A percentile compares a stretch with the other conserved stretches of the same genome.
Evolutionary conservation across 1,140 invertebrate genomes (phyloP).

Genomic region (Thalassaphorura encarpata): DNA sequence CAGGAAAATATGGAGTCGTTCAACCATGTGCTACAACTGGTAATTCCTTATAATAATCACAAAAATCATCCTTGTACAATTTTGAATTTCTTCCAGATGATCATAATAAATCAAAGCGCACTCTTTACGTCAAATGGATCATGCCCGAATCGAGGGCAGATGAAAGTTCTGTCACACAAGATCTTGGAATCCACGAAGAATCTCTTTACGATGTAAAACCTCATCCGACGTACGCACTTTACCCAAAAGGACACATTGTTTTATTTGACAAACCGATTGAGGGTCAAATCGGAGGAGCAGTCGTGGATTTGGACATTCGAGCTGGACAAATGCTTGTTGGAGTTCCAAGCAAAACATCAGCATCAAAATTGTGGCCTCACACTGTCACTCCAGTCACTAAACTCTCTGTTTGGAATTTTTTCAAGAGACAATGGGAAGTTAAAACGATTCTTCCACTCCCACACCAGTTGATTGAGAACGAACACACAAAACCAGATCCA

Average conservation of each 20-base stretch:
- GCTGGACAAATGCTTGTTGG: constrained; percentile 16
- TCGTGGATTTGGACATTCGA: constrained; percentile 18
- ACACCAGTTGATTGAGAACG: too few species aligned
- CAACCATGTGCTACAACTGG: too few species aligned
- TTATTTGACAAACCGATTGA: constrained; percentile 10
- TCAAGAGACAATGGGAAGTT: constrained; percentile 16
- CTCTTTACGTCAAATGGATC: constrained; percentile 13
- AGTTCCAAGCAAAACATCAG: neutral
- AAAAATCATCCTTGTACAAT: too few species aligned
- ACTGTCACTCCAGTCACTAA: constrained; percentile 12
- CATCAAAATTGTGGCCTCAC: constrained; percentile 15
- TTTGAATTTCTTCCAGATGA: too few species aligned
- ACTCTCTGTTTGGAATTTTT: constrained; percentile 27
- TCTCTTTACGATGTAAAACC: constrained; percentile 19
- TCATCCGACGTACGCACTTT: constrained; percentile 15
- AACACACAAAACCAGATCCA: too few species aligned
- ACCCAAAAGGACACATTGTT: constrained; percentile 17
- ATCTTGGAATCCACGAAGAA: constrained; percentile 17
- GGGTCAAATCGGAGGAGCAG: constrained; percentile 10
- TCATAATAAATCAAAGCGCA: too few species aligned
- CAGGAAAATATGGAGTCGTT: constrained; percentile 24
- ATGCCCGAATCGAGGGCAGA: neutral
- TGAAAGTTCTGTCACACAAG: neutral
- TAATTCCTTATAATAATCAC: too few species aligned
- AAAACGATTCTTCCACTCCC: too few species aligned